Base-by-base conservation (phyloP, 2,797 vertebrate species). In the Cyprinodon diabolis region DNA sequence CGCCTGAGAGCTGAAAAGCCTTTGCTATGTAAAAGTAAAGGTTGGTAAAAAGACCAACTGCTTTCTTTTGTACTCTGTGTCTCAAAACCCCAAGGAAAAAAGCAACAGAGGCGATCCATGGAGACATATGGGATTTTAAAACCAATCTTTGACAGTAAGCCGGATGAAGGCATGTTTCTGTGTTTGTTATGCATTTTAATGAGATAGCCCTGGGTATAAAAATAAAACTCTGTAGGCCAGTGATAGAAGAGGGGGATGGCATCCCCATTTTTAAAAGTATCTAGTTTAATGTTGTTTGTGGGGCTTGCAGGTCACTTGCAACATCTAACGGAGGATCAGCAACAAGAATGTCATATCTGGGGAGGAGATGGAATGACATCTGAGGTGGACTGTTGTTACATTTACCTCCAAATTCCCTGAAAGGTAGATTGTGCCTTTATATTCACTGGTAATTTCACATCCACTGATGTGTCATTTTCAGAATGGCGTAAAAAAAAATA, bases 1-100 rank as follows among this genome's bases (percentile, higher is more conserved):
- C 79, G 78, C 54, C 25, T 23, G 58, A 84, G 80, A 82, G 76
- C 86, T 82, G 75, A 68, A 81, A 81, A 72, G 68, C 66, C 71
- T 75, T 79, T 56, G 63, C 68, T 47, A 58, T 66, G 54, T 49
- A 76, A 76, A 85, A 72, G 66, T 23, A 6, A 75, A 78, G 57
- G 82, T 71, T 77, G 56, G 70, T 75, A 49, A 8, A 21, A 71
- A 77, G 72, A 74, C 56, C 76, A 87, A 86, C 86, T 2, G 68
- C 71, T 73, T 82, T 76, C 77, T 69, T 79, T 79, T 77, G 76
- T 68, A 57, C 75, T 87, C 72, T 49, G 66, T 73, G 82, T 75
- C 55, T 68, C 71, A 67, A 77, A 84, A 83, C 82, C 74, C 74
- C 68, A 72, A 81, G 79, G 81, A 84, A 69, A 35, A 19, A 6